These are phyloP conservation scores for Alfaro cultratus DNA, from an alignment of 2,797 vertebrate genomes.

Conservation along the genomic window DNA sequence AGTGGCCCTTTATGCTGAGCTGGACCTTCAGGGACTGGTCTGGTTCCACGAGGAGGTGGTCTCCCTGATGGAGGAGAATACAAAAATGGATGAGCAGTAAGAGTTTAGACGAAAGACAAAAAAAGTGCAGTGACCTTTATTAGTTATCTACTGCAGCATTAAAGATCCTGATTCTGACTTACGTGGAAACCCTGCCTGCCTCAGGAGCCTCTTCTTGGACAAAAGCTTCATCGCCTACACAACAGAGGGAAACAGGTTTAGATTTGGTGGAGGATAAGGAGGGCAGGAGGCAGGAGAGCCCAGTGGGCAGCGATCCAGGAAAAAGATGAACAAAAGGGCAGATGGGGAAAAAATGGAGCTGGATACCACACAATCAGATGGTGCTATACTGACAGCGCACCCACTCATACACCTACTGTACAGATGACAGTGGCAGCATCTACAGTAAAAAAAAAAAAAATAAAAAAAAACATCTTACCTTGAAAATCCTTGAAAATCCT, in stretches of 20 bases:
- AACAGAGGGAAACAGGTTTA: constrained; percentile 28
- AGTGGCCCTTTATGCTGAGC: constrained; percentile 91
- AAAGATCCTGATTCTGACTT: constrained; percentile 76
- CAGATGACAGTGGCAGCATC: constrained; percentile 18
- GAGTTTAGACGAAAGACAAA: constrained; percentile 1
- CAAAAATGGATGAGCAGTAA: neutral
- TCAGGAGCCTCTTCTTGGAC: constrained; percentile 97
- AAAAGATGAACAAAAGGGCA: constrained; percentile 33
- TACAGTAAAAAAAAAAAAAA: neutral
- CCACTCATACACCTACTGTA: constrained; percentile 42
- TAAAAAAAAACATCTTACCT: constrained; percentile 3
- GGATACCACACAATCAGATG: constrained; percentile 18
- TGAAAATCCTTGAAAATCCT: constrained; percentile 37
- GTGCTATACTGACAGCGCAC: constrained; percentile 23
- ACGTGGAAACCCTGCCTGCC: constrained; percentile 98
- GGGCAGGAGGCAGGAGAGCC: constrained; percentile 18
- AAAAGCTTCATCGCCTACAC: constrained; percentile 97
- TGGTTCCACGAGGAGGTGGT: constrained; percentile 92
- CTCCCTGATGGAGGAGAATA: constrained; percentile 81
- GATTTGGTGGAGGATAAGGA: constrained; percentile 29
- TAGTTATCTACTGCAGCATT: constrained; percentile 15
- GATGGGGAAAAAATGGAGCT: constrained; percentile 13
- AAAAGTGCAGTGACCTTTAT: neutral
- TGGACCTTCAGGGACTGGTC: constrained; percentile 81
- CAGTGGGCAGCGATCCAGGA: constrained; percentile 32